These are phyloP conservation scores for Colossoma macropomum DNA, from an alignment of 2,113 vertebrate genomes.

Conservation along the genomic window DNA sequence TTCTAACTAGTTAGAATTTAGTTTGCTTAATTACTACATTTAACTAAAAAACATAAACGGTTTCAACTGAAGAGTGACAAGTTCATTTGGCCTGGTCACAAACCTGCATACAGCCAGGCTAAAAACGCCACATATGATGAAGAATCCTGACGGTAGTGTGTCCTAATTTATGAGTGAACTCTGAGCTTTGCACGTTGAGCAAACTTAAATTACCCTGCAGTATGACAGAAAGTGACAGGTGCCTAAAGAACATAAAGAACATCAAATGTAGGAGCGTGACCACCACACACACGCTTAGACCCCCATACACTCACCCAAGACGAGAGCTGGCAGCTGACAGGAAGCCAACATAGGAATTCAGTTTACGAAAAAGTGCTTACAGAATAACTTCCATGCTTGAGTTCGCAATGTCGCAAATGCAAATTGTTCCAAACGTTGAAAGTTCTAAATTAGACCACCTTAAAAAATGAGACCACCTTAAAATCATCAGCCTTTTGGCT, in stretches of 20 bases:
- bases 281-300: background rate
- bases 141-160: background rate
- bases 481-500: too few relatives aligned
- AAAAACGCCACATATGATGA: too few relatives aligned
- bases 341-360: background rate
- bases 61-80: too few relatives aligned
- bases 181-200: background rate
- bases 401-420: background rate
- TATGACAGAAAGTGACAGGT: constrained; percentile 40
- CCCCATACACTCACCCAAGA: constrained; percentile 10
- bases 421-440: too few relatives aligned
- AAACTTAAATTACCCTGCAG: background rate
- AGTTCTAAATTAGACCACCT: background rate
- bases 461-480: background rate
- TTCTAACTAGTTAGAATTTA: too few relatives aligned
- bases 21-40: too few relatives aligned
- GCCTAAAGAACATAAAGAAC: constrained; percentile 4
- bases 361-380: too few relatives aligned
- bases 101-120: too few relatives aligned
- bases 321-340: constrained; percentile 65
- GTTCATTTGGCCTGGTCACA: too few relatives aligned
- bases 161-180: constrained; percentile 3
- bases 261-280: background rate
- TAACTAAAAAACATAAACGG: too few relatives aligned
- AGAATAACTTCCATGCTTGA: too few relatives aligned